Evolutionary conservation across 2,888 invertebrate genomes (phyloP).

Genomic region (Ichneumon xanthorius): DNA sequence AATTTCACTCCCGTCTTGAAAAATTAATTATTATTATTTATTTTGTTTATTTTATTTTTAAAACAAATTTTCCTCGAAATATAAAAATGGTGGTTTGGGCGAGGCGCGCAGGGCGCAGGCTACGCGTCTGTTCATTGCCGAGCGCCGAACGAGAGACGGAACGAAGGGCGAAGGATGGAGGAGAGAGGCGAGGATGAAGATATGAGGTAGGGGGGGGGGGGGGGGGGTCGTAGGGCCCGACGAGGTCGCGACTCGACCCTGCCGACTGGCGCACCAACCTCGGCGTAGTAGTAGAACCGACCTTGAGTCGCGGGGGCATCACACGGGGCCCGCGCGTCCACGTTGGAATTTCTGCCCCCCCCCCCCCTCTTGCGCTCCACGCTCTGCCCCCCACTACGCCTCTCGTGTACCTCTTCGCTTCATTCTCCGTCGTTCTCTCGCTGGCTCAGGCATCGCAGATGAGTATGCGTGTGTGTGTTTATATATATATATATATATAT

Average conservation of each 20-base stretch:
- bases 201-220: conserved; percentile 50
- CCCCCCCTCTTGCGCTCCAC: conserved; percentile 49
- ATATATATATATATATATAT: too few species aligned
- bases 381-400: conserved; percentile 52
- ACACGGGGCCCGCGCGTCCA: conserved; percentile 80
- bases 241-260: conserved; percentile 83
- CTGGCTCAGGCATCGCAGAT: conserved; percentile 16
- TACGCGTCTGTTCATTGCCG: conserved; percentile 67
- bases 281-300: conserved; percentile 83
- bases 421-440: conserved; percentile 28
- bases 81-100: neutral
- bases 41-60: too few species aligned
- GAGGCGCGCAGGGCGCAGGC: conserved; percentile 60
- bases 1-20: too few species aligned
- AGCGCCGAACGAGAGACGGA: conserved; percentile 44
- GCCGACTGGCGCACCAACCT: conserved; percentile 79
- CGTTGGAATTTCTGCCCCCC: conserved; percentile 83
- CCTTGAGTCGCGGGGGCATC: conserved; percentile 83
- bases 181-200: conserved; percentile 5
- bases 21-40: too few species aligned
- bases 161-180: conserved; percentile 43
- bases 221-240: conserved; percentile 79
- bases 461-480: neutral
- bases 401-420: conserved; percentile 55
- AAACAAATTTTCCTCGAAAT: neutral